phyloP scores from a whole-genome alignment of 2,888 invertebrate species.

The Tenodera sinensis region DNA sequence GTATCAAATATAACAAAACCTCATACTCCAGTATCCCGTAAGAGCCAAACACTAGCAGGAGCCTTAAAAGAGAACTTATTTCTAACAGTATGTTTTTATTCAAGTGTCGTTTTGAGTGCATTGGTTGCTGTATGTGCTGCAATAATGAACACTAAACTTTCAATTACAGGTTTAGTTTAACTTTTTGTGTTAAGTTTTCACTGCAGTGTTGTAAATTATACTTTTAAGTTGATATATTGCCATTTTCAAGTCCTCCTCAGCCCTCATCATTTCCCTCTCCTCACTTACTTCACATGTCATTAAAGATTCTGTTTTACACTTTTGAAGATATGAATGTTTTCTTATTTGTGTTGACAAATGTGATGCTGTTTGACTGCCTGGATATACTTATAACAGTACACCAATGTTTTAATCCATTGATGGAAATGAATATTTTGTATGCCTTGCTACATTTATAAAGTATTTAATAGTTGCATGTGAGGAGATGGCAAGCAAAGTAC shows the following conservation, averaged over 20 bases:
- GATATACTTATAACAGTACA: neutral
- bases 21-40: neutral
- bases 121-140: neutral
- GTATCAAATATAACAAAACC: too few species aligned
- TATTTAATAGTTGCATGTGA: neutral
- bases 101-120: neutral
- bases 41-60: neutral
- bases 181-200: neutral
- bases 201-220: too few species aligned
- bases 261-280: too few species aligned
- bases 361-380: neutral
- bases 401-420: neutral
- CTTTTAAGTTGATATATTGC: too few species aligned
- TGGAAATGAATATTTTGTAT: neutral
- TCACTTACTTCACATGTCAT: too few species aligned
- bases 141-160: neutral
- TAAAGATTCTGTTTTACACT: neutral
- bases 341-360: neutral
- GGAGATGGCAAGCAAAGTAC: neutral
- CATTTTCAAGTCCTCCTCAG: neutral
- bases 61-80: neutral
- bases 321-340: neutral
- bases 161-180: neutral
- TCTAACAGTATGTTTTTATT: neutral
- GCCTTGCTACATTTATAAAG: neutral